Conservation (phyloP, 2,888 invertebrate species). For the Autographa gamma region DNA sequence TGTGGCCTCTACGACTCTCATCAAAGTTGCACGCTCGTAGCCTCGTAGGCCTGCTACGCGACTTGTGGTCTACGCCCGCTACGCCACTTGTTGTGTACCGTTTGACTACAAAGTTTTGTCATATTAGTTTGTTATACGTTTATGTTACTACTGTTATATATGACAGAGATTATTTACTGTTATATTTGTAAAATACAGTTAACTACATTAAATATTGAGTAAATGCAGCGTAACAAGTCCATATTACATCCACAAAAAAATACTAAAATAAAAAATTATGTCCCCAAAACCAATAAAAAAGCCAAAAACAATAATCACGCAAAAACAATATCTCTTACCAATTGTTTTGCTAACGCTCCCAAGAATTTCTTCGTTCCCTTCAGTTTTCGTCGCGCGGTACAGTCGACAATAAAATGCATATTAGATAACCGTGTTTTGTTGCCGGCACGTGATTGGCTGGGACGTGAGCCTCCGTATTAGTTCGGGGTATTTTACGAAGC, state of each 20-base stretch:
- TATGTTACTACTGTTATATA: constrained; percentile 8
- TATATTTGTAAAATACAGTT: neutral
- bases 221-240: neutral
- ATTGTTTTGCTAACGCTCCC: constrained; percentile 68
- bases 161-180: neutral
- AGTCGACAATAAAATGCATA: constrained; percentile 86
- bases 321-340: constrained; percentile 11
- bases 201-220: neutral
- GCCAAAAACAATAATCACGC: neutral
- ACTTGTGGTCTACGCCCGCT: constrained; percentile 59
- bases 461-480: constrained; percentile 62
- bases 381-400: constrained; percentile 73
- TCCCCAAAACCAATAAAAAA: neutral
- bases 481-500: constrained; percentile 54
- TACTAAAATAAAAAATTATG: neutral
- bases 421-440: constrained; percentile 87
- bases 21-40: constrained; percentile 82
- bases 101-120: constrained; percentile 52
- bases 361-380: constrained; percentile 61
- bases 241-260: neutral
- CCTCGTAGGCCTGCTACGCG: constrained; percentile 70
- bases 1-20: constrained; percentile 80
- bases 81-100: constrained; percentile 66
- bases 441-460: constrained; percentile 82
- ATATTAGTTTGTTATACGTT: constrained; percentile 30